Evolutionary conservation across 2,888 invertebrate genomes (phyloP).

Genomic region (Eledone cirrhosa): DNA sequence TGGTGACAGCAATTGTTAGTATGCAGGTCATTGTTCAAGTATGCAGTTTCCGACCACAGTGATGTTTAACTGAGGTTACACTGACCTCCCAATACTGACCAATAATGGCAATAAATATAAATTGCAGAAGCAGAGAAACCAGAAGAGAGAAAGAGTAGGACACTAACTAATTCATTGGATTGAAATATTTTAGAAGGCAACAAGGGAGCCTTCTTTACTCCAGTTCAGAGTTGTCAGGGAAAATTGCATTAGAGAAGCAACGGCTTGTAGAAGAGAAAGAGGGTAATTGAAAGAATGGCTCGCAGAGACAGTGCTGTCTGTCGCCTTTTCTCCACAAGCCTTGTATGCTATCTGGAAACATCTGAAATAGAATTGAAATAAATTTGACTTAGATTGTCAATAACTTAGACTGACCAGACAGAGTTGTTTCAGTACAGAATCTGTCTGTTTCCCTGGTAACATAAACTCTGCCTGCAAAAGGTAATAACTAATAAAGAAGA

Average conservation of each 20-base stretch:
- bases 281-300: conserved; percentile 22
- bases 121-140: neutral
- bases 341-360: neutral
- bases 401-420: conserved; percentile 19
- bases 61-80: neutral
- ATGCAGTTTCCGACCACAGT: too few relatives aligned
- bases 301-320: neutral
- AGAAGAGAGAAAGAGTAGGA: neutral
- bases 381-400: conserved; percentile 21
- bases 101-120: conserved; percentile 25
- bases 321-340: conserved; percentile 9
- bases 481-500: too few relatives aligned
- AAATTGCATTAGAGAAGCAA: conserved; percentile 21
- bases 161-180: conserved; percentile 20
- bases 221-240: conserved; percentile 18
- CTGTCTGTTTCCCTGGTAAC: too few relatives aligned
- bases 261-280: conserved; percentile 5
- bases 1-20: too few relatives aligned
- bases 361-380: conserved; percentile 21
- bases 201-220: conserved; percentile 5
- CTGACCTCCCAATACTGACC: conserved; percentile 4
- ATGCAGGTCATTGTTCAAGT: too few relatives aligned
- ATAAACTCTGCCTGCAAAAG: too few relatives aligned
- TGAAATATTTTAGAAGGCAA: conserved; percentile 22
- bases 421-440: neutral